A percentile compares a stretch with the other conserved stretches of the same genome.
Conservation (phyloP, 53 echinoderm and acorn worm species). For the Crossaster papposus region DNA sequence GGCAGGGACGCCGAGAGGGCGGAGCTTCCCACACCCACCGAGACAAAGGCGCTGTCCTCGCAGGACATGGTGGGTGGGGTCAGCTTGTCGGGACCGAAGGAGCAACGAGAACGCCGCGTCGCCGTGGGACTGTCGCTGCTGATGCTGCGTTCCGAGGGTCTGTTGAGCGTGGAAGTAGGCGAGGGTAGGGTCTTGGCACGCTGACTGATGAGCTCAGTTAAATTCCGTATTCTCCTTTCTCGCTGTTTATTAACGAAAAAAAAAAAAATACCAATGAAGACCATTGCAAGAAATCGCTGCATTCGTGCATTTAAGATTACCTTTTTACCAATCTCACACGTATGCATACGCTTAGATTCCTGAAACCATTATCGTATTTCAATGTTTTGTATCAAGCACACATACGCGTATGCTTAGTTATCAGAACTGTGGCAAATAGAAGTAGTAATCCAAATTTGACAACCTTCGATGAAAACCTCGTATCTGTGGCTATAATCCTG, state of each 20-base stretch:
- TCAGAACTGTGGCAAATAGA: no score
- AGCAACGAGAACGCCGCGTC: conserved; percentile 42
- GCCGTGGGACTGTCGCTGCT: conserved; percentile 46
- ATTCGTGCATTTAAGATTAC: background rate
- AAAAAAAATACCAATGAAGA: background rate
- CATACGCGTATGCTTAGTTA: no score
- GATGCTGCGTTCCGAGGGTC: conserved; percentile 26
- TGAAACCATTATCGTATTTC: no score
- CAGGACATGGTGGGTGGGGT: conserved; percentile 87
- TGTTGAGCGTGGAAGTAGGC: conserved; percentile 15
- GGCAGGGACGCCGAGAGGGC: conserved; percentile 63
- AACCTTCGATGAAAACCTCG: no score
- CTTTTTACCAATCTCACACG: background rate
- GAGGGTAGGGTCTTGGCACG: conserved; percentile 62
- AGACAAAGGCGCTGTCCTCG: conserved; percentile 96
- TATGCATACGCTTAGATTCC: no score
- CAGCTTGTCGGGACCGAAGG: conserved; percentile 74
- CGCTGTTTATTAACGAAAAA: conserved; percentile 58
- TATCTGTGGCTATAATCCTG: no score
- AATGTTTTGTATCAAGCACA: no score
- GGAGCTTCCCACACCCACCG: conserved; percentile 74
- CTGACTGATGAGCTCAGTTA: conserved; percentile 83
- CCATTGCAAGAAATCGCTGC: background rate
- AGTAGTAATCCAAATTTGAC: no score
- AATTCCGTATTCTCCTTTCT: conserved; percentile 81